Percentiles rank a stretch among this genome's conserved stretches.
These are phyloP conservation scores for Centropyge bicolor DNA, from an alignment of 2,797 vertebrate species.

Conservation along the genomic window DNA sequence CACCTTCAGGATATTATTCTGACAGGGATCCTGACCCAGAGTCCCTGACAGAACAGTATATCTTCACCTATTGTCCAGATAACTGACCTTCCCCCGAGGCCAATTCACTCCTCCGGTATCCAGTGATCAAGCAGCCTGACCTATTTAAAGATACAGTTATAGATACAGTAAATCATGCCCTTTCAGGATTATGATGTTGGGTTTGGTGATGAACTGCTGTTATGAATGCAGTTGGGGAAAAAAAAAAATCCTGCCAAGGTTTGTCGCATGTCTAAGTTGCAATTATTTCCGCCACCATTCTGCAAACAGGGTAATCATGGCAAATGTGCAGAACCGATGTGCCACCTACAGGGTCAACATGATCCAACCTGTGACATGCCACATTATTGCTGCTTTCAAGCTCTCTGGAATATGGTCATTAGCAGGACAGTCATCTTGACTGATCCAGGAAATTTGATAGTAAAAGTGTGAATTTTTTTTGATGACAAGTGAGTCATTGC, in stretches of 20 bases:
- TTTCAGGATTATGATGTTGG: constrained; percentile 20
- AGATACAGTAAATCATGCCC: constrained; percentile 14
- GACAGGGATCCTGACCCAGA: constrained; percentile 23
- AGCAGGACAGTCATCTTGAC: constrained; percentile 26
- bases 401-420: constrained; percentile 49
- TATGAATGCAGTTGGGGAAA: constrained; percentile 5
- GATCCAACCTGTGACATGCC: constrained; percentile 48
- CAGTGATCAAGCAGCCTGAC: constrained; percentile 45
- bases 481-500: constrained; percentile 5
- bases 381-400: constrained; percentile 45
- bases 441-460: constrained; percentile 2
- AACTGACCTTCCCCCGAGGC: constrained; percentile 15
- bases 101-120: constrained; percentile 7
- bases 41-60: constrained; percentile 23
- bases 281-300: constrained; percentile 51
- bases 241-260: constrained; percentile 10
- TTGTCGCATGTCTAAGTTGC: constrained; percentile 48
- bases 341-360: constrained; percentile 38
- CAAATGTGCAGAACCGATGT: constrained; percentile 52
- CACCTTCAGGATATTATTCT: constrained; percentile 36
- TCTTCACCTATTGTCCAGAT: constrained; percentile 43
- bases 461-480: constrained; percentile 22
- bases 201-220: constrained; percentile 19
- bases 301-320: constrained; percentile 57
- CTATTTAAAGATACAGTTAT: constrained; percentile 31